Percentiles rank a stretch among this genome's conserved stretches.
Conservation (phyloP, 1,140 invertebrate genomes). For the Macrobrachium nipponense region DNA sequence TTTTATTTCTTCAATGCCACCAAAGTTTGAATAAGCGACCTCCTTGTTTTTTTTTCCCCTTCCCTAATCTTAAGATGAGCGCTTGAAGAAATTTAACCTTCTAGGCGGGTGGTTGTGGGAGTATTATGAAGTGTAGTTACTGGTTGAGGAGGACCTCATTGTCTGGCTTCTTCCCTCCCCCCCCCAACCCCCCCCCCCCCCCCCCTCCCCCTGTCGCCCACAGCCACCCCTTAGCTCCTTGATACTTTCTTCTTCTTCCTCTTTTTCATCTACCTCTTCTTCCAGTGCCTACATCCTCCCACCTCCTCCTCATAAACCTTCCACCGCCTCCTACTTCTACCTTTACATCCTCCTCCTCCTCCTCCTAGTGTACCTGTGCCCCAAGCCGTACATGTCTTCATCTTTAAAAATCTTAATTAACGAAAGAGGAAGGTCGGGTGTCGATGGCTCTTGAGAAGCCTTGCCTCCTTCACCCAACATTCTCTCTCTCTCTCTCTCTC, state of each 20-base stretch:
- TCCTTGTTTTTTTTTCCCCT: too few species aligned
- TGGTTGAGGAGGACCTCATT: too few species aligned
- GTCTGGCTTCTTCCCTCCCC: neutral
- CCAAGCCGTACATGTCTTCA: neutral
- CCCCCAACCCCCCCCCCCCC: neutral
- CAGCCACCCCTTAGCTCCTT: neutral
- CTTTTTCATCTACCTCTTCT: neutral
- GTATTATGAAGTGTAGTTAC: too few species aligned
- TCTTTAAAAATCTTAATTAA: slow-evolving; percentile 35
- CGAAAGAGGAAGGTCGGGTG: slow-evolving; percentile 16
- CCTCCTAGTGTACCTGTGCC: neutral
- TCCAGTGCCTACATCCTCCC: neutral
- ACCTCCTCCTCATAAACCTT: neutral
- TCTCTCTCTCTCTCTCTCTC: neutral
- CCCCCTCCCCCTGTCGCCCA: neutral
- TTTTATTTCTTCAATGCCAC: too few species aligned
- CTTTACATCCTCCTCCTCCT: slow-evolving; percentile 1
- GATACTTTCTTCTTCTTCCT: neutral
- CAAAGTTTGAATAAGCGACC: too few species aligned
- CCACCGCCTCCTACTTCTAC: neutral
- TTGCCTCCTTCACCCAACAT: slow-evolving; percentile 5
- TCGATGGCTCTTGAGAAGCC: slow-evolving; percentile 15
- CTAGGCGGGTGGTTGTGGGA: too few species aligned
- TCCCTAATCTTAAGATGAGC: too few species aligned
- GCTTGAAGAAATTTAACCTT: too few species aligned